Conservation (phyloP, 2,113 vertebrate species). For the Laticauda laticaudata region DNA sequence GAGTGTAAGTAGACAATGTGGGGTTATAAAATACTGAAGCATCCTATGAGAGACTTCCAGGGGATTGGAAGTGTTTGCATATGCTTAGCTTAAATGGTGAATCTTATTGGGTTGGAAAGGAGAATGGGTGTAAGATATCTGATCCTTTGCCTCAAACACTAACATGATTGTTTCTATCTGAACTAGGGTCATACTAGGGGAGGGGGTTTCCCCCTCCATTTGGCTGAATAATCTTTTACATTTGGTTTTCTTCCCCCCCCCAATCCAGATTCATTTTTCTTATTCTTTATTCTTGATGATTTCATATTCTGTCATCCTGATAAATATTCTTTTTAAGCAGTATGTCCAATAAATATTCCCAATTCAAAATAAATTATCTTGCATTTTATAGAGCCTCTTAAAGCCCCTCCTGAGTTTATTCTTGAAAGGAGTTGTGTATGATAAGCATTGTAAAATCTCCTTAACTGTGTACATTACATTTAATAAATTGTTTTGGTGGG, state of each 20-base stretch:
- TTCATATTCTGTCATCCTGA: neutral
- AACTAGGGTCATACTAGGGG: neutral
- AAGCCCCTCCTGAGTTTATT: neutral
- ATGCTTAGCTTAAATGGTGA: neutral
- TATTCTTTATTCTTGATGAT: neutral
- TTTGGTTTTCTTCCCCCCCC: neutral
- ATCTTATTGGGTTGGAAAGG: neutral
- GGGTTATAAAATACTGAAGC: neutral
- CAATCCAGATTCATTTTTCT: neutral
- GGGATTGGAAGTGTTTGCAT: neutral
- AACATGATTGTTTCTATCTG: neutral
- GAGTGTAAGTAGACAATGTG: neutral
- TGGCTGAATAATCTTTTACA: neutral
- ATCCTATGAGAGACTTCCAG: neutral
- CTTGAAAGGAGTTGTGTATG: neutral
- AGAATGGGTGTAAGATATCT: neutral
- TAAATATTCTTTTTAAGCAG: neutral
- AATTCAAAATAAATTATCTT: neutral
- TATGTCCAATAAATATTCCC: neutral
- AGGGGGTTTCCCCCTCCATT: neutral
- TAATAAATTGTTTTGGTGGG: neutral
- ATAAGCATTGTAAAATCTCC: neutral
- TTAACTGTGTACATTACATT: neutral
- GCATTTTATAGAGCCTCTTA: neutral
- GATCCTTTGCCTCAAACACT: neutral